Evolutionary conservation across 2,888 invertebrate species (phyloP).

Genomic region (Athetis lepigone): DNA sequence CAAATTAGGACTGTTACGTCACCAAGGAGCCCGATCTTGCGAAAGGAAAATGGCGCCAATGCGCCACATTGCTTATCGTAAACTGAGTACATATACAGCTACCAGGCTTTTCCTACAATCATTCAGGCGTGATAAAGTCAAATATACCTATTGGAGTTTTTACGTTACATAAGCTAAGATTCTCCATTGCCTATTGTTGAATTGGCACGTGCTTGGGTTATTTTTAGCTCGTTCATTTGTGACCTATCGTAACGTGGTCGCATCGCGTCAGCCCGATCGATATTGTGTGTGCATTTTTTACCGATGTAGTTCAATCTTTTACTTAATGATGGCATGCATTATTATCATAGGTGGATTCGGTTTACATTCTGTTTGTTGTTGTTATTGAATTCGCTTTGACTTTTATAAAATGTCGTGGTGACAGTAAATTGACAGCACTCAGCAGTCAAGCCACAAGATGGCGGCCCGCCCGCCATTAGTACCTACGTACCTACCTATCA

Average conservation of each 20-base stretch:
- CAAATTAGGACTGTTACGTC: conserved; percentile 86
- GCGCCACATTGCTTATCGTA: conserved; percentile 70
- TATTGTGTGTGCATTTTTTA: conserved; percentile 65
- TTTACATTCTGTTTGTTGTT: conserved; percentile 82
- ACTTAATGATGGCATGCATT: conserved; percentile 15
- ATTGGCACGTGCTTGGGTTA: conserved; percentile 85
- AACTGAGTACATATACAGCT: conserved; percentile 30
- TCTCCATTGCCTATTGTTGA: conserved; percentile 44
- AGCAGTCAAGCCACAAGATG: conserved; percentile 84
- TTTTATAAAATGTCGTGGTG: conserved; percentile 85
- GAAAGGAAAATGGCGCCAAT: conserved; percentile 90
- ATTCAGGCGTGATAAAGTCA: conserved; percentile 2
- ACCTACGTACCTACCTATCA: background rate
- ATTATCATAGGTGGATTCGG: conserved; percentile 26
- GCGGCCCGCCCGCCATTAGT: conserved; percentile 68
- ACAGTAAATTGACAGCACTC: conserved; percentile 87
- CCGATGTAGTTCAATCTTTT: conserved; percentile 22
- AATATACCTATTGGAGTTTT: conserved; percentile 8
- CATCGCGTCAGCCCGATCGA: conserved; percentile 71
- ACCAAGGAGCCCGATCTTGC: conserved; percentile 77
- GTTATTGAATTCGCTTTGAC: conserved; percentile 83
- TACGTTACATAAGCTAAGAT: conserved; percentile 58
- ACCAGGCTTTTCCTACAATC: conserved; percentile 16
- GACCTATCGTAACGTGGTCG: conserved; percentile 65
- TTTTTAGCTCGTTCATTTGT: conserved; percentile 80